Evolutionary conservation across 2,888 invertebrate genomes (phyloP).

Genomic region (Pardosa pseudoannulata): DNA sequence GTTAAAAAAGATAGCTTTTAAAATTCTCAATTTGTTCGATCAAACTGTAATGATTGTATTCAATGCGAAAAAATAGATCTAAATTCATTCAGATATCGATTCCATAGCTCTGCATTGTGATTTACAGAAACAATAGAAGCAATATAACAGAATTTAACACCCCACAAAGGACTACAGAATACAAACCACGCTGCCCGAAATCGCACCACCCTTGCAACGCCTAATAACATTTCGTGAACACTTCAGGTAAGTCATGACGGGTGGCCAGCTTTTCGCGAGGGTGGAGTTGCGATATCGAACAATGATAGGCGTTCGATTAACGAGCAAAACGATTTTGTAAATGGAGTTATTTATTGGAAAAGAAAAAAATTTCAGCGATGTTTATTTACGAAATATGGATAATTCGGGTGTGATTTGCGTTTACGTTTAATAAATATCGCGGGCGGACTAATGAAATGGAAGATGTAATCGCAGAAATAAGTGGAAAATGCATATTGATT

Average conservation of each 20-base stretch:
- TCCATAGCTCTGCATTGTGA: too few species aligned
- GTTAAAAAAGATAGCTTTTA: too few species aligned
- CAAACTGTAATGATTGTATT: too few species aligned
- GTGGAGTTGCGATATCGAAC: neutral
- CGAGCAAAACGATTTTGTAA: neutral
- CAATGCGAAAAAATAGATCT: too few species aligned
- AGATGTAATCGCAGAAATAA: neutral
- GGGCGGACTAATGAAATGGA: neutral
- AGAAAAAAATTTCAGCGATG: neutral
- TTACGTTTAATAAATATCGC: neutral
- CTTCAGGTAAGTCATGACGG: neutral
- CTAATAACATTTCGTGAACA: neutral
- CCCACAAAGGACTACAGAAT: neutral
- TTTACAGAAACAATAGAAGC: too few species aligned
- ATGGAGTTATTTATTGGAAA: neutral
- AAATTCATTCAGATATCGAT: too few species aligned
- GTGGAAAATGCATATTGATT: neutral
- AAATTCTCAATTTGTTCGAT: too few species aligned
- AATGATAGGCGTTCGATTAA: constrained; percentile 17
- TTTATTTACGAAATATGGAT: neutral
- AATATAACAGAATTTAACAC: too few species aligned
- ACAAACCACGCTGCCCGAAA: neutral
- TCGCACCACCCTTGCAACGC: neutral
- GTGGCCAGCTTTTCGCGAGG: neutral
- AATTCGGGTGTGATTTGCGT: neutral